Base-by-base conservation (phyloP, 2,113 vertebrate species). In the Lepisosteus oculatus region DNA sequence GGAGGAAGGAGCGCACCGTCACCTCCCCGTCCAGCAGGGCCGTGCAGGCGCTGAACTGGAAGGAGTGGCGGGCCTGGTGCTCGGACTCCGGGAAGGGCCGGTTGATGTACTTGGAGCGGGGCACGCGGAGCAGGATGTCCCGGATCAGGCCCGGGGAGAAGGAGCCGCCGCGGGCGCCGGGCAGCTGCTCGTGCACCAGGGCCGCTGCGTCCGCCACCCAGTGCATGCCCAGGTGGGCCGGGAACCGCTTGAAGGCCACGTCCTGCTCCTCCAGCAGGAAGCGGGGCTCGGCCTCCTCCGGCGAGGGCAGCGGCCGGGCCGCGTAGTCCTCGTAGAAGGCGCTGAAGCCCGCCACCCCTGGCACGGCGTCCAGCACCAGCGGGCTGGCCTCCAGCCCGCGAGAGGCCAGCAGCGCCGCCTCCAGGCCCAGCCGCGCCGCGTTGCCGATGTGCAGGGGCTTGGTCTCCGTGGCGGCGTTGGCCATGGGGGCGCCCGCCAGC, bases 221-320 rank as follows among this genome's bases (percentile, higher is more conserved):
- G 88, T 96, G 95, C 95, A 95, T 96, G 9, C 93, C 94, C 47
- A 96, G 85, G 75, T 96, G 95, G 61, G 95, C 95, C 0, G 95
- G 94, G 79, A 95, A 96, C 0, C 94, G 68, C 83, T 96, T 96
- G 83, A 96, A 96, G 7, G 86, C 95, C 0, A 96, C 88, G 65
- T 96, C 95, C 82, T 96, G 95, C 70, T 90, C 86, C 74, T 95
- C 94, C 76, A 96, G 71, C 59, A 96, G 89, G 80, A 96, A 95
- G 43, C 77, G 12, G 1, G 91, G 88, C 0, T 78, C 80, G 0
- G 81, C 51, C 42, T 83, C 79, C 0, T 62, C 68, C 0, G 90
- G 83, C 0, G 80, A 61, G 0, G 79, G 2, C 56, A 95, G 79
- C 0, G 79, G 72, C 13, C 80, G 88, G n/a, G 94, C 92, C 0